Evolutionary conservation across 2,113 vertebrate genomes (phyloP).

Genomic region (Nipponia nippon): DNA sequence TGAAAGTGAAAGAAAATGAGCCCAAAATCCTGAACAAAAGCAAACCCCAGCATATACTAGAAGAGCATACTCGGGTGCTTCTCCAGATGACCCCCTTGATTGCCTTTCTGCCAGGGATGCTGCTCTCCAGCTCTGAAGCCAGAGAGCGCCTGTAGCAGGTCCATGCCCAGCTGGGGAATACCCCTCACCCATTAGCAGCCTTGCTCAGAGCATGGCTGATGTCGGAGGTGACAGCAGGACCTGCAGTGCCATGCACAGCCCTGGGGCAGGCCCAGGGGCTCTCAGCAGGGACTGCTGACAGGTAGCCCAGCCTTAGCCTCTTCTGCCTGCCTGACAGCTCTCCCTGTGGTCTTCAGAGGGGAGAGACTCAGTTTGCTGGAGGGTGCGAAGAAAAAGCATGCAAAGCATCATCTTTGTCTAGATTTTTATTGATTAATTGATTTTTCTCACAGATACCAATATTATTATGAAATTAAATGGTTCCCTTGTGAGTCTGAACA

Average conservation of each 20-base stretch:
- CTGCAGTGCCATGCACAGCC: not conserved
- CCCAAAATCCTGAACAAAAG: not conserved
- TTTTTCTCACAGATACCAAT: not conserved
- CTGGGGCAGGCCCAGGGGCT: not conserved
- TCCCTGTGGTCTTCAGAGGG: not conserved
- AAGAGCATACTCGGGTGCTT: not conserved
- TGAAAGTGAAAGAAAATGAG: not conserved
- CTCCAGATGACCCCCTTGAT: not conserved
- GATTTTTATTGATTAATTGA: not conserved
- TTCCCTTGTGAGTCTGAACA: not conserved
- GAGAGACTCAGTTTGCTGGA: not conserved
- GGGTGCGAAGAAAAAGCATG: not conserved
- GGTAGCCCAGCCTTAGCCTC: not conserved
- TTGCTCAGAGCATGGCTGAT: not conserved
- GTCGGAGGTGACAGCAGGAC: not conserved
- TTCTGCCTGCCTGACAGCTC: not conserved
- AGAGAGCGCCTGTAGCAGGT: accelerated
- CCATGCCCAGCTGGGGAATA: not conserved
- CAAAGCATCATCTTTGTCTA: not conserved
- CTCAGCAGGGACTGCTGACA: not conserved
- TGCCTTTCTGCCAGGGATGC: not conserved
- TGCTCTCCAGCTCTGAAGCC: not conserved
- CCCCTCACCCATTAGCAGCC: accelerated
- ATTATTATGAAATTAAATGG: not conserved
- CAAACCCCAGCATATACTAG: not conserved